A percentile compares a stretch with the other conserved stretches of the same genome.
phyloP scores from a whole-genome alignment of 2,888 invertebrate species.

The Mesochorus sp. region DNA sequence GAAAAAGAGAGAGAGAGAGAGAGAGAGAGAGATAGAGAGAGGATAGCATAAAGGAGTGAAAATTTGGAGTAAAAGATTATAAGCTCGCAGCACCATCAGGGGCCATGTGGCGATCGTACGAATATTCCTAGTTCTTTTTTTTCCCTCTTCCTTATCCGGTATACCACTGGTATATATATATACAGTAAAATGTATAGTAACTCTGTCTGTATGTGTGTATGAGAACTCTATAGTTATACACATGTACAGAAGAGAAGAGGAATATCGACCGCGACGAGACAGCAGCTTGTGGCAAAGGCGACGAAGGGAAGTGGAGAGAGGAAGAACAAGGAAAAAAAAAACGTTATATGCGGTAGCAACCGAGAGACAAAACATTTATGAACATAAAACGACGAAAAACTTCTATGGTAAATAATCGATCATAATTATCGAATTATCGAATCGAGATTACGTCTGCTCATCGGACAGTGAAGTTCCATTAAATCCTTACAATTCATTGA shows the following conservation, averaged over 20 bases:
- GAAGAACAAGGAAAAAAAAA: slow-evolving; percentile 3
- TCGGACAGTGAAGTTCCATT: slow-evolving; percentile 20
- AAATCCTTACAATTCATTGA: slow-evolving; percentile 44
- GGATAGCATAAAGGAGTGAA: not conserved
- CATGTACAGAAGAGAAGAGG: slow-evolving; percentile 43
- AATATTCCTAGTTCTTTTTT: slow-evolving; percentile 24
- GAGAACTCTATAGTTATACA: not conserved
- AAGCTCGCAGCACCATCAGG: slow-evolving; percentile 18
- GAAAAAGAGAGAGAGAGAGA: not conserved
- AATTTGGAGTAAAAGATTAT: slow-evolving; percentile 46
- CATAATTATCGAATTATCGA: slow-evolving; percentile 1
- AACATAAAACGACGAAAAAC: slow-evolving; percentile 52
- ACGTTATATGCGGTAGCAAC: slow-evolving; percentile 24
- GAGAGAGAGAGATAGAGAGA: not conserved
- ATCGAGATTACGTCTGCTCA: slow-evolving; percentile 17
- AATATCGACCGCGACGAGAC: slow-evolving; percentile 63
- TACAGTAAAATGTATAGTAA: slow-evolving; percentile 25
- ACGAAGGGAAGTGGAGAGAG: slow-evolving; percentile 51
- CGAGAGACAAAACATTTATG: slow-evolving; percentile 53
- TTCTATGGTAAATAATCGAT: slow-evolving; percentile 31
- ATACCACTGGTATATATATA: slow-evolving; percentile 11
- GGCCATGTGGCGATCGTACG: slow-evolving; percentile 53
- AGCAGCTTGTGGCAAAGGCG: slow-evolving; percentile 59
- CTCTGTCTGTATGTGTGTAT: slow-evolving; percentile 13
- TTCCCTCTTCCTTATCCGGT: slow-evolving; percentile 32